Evolutionary conservation across 2,888 invertebrate genomes (phyloP).

Genomic region (Ichneumoninae sp.): DNA sequence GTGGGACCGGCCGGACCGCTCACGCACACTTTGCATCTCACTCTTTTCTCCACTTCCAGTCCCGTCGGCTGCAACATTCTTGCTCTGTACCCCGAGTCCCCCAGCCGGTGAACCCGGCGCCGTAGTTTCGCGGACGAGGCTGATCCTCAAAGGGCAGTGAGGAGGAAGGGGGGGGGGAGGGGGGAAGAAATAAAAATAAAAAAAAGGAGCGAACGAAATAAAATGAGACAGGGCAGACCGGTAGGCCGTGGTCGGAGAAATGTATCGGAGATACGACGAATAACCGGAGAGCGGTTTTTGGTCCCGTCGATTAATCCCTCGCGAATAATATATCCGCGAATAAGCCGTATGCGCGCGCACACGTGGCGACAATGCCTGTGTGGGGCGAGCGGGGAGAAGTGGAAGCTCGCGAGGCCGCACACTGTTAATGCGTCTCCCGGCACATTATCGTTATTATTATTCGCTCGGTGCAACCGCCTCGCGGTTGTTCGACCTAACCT

Average conservation of each 20-base stretch:
- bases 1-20: slow-evolving; percentile 37
- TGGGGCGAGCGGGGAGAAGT: background rate
- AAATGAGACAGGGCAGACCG: slow-evolving; percentile 37
- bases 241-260: slow-evolving; percentile 35
- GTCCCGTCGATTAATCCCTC: slow-evolving; percentile 57
- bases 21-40: slow-evolving; percentile 44
- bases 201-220: slow-evolving; percentile 10
- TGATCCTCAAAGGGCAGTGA: background rate
- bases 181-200: background rate
- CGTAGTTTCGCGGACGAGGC: slow-evolving; percentile 40
- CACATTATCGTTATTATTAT: slow-evolving; percentile 61
- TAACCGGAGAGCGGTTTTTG: slow-evolving; percentile 23
- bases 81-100: slow-evolving; percentile 32
- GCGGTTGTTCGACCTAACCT: slow-evolving; percentile 57
- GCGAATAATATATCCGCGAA: slow-evolving; percentile 42
- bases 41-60: slow-evolving; percentile 23
- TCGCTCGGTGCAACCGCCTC: slow-evolving; percentile 60
- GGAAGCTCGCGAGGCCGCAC: slow-evolving; percentile 45
- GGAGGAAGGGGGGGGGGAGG: too few relatives aligned
- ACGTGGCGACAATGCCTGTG: background rate
- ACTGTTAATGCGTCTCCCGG: slow-evolving; percentile 35
- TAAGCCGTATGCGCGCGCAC: slow-evolving; percentile 13
- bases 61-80: slow-evolving; percentile 53
- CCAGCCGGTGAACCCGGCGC: slow-evolving; percentile 44
- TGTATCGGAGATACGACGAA: slow-evolving; percentile 47